These are phyloP conservation scores for Myotis planiceps DNA, from an alignment of 2,797 vertebrate species.

Conservation along the genomic window DNA sequence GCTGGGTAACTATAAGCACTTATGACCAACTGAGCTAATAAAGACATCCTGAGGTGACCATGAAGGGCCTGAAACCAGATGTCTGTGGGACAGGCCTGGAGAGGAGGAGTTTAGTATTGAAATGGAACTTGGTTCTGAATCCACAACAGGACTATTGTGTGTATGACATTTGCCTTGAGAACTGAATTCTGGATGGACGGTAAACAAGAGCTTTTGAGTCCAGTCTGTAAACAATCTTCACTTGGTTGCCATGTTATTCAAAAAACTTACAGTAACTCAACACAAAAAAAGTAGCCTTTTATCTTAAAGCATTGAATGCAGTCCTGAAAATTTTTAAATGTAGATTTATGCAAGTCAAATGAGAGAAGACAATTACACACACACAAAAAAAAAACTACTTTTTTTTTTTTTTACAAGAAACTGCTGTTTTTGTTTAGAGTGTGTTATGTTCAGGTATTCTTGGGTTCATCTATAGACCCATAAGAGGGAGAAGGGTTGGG, in stretches of 20 bases:
- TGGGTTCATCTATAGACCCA: not conserved
- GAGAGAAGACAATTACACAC: not conserved
- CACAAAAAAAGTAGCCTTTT: constrained; percentile 68
- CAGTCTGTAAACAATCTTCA: constrained; percentile 75
- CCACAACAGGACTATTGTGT: constrained; percentile 84
- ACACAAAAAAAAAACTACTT: too few relatives aligned
- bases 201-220: constrained; percentile 77
- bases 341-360: constrained; percentile 41
- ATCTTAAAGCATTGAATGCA: constrained; percentile 46
- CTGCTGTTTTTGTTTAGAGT: not conserved
- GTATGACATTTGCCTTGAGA: constrained; percentile 84
- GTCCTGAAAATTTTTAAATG: constrained; percentile 22
- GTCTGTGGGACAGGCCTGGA: not conserved
- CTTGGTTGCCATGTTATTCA: constrained; percentile 72
- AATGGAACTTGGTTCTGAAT: constrained; percentile 79
- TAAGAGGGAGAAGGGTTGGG: not conserved
- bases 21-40: not conserved
- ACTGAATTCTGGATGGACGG: constrained; percentile 77
- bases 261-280: constrained; percentile 56
- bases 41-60: not conserved
- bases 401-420: not conserved
- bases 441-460: not conserved
- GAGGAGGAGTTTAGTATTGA: constrained; percentile 53
- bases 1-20: constrained; percentile 9
- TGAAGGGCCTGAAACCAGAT: constrained; percentile 10